phyloP scores from a whole-genome alignment of 1,140 invertebrate species.

The Pentalonia nigronervosa region DNA sequence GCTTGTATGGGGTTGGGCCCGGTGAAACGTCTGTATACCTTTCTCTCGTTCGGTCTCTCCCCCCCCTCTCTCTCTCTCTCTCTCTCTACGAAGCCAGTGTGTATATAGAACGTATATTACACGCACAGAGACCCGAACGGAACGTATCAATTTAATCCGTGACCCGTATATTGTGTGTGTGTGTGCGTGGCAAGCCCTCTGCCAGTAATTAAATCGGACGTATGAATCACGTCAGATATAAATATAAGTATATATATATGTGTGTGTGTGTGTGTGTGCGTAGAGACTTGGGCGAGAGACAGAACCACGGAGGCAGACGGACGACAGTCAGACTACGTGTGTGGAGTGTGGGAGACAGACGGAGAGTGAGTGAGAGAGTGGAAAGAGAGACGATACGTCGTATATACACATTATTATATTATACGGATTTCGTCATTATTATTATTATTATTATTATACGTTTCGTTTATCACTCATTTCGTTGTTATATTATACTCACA shows the following conservation, averaged over 20 bases:
- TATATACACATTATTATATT: neutral
- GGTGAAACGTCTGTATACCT: conserved; percentile 5
- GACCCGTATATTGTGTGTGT: conserved; percentile 37
- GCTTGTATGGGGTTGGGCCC: neutral
- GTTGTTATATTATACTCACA: neutral
- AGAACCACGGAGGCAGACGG: neutral
- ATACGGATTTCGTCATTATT: conserved; percentile 26
- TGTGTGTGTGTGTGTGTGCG: no score
- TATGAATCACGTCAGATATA: conserved; percentile 42
- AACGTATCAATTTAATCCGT: conserved; percentile 55
- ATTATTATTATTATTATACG: neutral
- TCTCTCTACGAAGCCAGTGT: neutral
- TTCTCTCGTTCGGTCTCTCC: neutral
- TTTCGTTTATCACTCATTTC: conserved; percentile 46
- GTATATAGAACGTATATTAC: no score
- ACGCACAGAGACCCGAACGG: conserved; percentile 1
- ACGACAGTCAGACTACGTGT: neutral
- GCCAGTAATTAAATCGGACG: conserved; percentile 53
- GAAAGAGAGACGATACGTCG: neutral
- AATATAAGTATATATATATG: neutral
- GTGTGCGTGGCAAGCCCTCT: neutral
- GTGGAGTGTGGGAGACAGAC: neutral
- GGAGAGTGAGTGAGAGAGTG: no score
- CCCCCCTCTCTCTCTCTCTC: neutral
- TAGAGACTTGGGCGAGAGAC: neutral